phyloP scores from a whole-genome alignment of 1,140 invertebrate genomes.

The Heliconius hermathena region DNA sequence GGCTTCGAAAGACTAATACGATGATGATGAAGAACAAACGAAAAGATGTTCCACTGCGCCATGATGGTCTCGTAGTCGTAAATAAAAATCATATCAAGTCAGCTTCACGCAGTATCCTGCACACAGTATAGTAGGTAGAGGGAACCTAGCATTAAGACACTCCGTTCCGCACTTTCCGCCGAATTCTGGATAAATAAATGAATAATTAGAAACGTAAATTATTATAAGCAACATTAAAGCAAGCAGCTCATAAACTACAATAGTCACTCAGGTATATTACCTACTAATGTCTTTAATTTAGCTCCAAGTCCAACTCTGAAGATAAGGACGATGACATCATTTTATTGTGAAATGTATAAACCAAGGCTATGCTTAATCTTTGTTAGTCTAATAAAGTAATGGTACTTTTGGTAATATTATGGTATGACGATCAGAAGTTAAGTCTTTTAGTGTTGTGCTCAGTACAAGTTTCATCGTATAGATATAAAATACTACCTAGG shows the following conservation, averaged over 20 bases:
- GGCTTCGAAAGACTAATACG: too few species aligned
- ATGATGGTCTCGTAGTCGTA: too few species aligned
- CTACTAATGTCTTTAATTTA: background rate
- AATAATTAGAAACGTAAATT: background rate
- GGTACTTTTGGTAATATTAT: background rate
- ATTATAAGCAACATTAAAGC: background rate
- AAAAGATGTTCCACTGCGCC: too few species aligned
- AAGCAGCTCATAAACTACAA: background rate
- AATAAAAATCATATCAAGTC: too few species aligned
- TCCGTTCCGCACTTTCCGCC: too few species aligned
- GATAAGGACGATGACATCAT: constrained; percentile 27
- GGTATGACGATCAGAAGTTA: background rate
- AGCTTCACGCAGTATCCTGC: too few species aligned
- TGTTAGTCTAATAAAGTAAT: constrained; percentile 6
- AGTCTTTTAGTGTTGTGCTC: background rate
- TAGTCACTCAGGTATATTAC: constrained; percentile 5
- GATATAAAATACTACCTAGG: too few species aligned
- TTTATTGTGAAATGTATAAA: constrained; percentile 7
- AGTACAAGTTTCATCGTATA: too few species aligned
- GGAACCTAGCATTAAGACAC: too few species aligned
- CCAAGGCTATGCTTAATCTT: constrained; percentile 20
- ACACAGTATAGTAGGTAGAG: too few species aligned
- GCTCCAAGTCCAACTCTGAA: background rate
- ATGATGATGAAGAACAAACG: too few species aligned
- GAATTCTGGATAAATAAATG: too few species aligned